These are phyloP conservation scores for Heliconius melpomene DNA, from an alignment of 1,140 invertebrate genomes.

Conservation along the genomic window DNA sequence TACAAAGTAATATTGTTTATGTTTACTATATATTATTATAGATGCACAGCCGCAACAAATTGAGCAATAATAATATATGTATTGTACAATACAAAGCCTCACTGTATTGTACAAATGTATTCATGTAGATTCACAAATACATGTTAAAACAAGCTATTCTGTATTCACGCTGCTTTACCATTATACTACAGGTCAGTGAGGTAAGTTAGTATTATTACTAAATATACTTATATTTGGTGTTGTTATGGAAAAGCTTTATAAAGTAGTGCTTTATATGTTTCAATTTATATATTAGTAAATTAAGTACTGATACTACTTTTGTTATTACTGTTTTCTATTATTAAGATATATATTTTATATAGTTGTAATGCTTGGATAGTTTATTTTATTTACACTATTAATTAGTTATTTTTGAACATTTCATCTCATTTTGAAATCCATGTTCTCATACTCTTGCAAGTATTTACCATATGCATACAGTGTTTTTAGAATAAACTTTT, in stretches of 20 bases:
- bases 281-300: neutral
- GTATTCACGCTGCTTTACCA: constrained; percentile 60
- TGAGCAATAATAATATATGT: constrained; percentile 12
- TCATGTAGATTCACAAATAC: constrained; percentile 17
- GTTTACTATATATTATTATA: constrained; percentile 2
- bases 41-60: neutral
- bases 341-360: neutral
- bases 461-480: too few relatives aligned
- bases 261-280: too few relatives aligned
- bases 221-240: neutral
- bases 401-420: neutral
- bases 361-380: neutral
- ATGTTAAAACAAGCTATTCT: constrained; percentile 33
- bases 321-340: neutral
- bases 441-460: too few relatives aligned
- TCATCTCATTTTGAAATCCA: neutral
- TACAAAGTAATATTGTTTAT: neutral
- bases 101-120: constrained; percentile 10
- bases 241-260: neutral
- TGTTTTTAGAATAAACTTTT: neutral
- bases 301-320: neutral
- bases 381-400: too few relatives aligned
- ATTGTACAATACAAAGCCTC: neutral
- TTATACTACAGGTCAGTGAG: constrained; percentile 71
- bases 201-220: constrained; percentile 46